Base-by-base conservation (phyloP, 2,888 invertebrate species). In the Acleris holmiana region DNA sequence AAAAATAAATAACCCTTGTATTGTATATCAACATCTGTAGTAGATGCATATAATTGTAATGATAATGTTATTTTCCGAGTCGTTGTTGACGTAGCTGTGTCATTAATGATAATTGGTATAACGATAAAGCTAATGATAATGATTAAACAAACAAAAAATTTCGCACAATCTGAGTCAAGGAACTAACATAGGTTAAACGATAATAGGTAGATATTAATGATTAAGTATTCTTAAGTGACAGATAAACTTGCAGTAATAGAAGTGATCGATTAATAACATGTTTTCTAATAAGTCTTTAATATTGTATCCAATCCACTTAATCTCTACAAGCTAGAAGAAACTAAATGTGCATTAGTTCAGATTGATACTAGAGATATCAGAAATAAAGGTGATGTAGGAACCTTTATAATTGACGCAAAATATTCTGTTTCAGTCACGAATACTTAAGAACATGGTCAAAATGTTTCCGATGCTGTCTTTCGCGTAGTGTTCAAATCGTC, bases 121-220 rank as follows among this genome's bases (percentile, higher is more conserved):
- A 70, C 76, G 65, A 73, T 77, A 68, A 68, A 68, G 70, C 75
- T 77, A 84, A 82, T 76, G 73, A 75, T 82, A 83, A 79, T 74
- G 74, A 80, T 82, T 82, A 76, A 83, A 80, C 78, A 84, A 88
- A 86, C 79, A 84, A 88, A 88, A 64, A 88, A 84, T 78, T 85
- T 90, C 91, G 92, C 92, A 92, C 92, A 92, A 92, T 85, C 83
- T 79, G 84, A 89, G 73, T 88, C 87, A 87, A 86, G 83, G 83
- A 88, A 89, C 81, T 91, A 89, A 88, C 78, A 76, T 91, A 91
- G 84, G 80, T 72, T 69, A 88, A 85, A 88, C 77, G 80, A 82
- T 86, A 82, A 82, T 85, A 85, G 74, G 73, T 80, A 69, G 77
- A 82, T 80, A 83, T 77, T 67, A 73, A 78, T 73, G 47, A 61